These are phyloP conservation scores for Sphaeramia orbicularis DNA, from an alignment of 2,797 vertebrate species.

Conservation along the genomic window DNA sequence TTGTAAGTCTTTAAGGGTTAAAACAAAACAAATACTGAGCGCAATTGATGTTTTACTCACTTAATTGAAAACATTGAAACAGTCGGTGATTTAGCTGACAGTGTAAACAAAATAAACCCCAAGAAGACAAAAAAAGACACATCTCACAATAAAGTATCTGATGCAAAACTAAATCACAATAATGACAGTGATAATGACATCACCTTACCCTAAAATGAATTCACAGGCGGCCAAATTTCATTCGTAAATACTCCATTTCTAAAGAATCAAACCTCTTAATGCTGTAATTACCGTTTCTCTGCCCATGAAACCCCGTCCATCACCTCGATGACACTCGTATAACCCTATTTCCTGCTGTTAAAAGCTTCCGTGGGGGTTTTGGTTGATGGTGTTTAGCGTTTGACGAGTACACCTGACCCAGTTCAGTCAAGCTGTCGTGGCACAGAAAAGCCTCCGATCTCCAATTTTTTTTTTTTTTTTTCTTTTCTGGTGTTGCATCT, in stretches of 20 bases:
- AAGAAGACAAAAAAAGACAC: no score
- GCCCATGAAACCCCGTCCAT: conserved; percentile 15
- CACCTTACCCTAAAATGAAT: no score
- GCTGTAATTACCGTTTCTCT: conserved; percentile 9
- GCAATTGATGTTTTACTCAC: no score
- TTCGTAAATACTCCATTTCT: conserved; percentile 7
- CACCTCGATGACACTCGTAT: conserved; percentile 4
- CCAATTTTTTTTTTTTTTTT: conserved; percentile 44
- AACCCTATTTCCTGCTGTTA: conserved; percentile 46
- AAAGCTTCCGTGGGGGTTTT: conserved; percentile 40
- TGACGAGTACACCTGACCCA: conserved; percentile 76
- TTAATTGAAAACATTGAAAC: no score
- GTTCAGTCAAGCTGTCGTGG: conserved; percentile 82
- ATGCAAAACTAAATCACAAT: no score
- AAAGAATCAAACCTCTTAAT: conserved; percentile 2
- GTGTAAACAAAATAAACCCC: no score
- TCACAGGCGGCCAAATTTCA: conserved; percentile 2
- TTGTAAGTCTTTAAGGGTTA: no score
- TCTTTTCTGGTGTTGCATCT: conserved; percentile 14
- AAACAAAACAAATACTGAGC: no score
- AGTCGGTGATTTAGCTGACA: no score
- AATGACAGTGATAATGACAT: no score
- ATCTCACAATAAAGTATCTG: no score
- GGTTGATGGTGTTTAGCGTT: conserved; percentile 55
- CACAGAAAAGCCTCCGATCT: conserved; percentile 55